Conservation (phyloP, 2,113 vertebrate genomes). For the Pygoscelis antarcticus region DNA sequence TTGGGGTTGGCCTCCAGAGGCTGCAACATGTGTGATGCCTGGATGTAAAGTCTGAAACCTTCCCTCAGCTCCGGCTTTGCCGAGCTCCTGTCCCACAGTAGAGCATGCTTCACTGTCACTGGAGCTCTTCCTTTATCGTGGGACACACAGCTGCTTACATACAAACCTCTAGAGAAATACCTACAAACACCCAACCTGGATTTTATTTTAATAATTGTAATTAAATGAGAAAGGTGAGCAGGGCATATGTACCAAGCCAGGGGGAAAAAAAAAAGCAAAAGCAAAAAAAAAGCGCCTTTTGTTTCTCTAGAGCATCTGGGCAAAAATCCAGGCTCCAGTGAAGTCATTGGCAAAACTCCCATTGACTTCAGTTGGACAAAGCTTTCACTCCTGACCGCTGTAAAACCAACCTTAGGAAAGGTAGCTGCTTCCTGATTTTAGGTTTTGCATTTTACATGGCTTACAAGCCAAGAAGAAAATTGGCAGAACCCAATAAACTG, state of each 20-base stretch:
- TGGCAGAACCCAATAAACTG: background rate
- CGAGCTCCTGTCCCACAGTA: background rate
- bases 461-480: background rate
- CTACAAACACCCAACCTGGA: background rate
- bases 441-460: background rate
- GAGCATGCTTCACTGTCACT: background rate
- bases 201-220: background rate
- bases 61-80: background rate
- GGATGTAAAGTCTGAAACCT: background rate
- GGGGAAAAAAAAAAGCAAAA: no score
- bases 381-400: background rate
- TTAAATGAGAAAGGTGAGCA: background rate
- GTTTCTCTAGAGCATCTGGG: background rate
- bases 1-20: background rate
- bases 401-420: background rate
- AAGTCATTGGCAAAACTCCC: background rate
- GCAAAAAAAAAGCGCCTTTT: background rate
- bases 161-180: background rate
- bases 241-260: background rate
- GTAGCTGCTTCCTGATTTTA: background rate
- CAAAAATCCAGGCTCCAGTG: background rate
- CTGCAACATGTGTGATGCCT: background rate
- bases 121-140: accelerated
- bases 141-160: background rate
- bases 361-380: background rate